Evolutionary conservation across 2,797 vertebrate genomes (phyloP).

Genomic region (Hypotaenidia philippensis): DNA sequence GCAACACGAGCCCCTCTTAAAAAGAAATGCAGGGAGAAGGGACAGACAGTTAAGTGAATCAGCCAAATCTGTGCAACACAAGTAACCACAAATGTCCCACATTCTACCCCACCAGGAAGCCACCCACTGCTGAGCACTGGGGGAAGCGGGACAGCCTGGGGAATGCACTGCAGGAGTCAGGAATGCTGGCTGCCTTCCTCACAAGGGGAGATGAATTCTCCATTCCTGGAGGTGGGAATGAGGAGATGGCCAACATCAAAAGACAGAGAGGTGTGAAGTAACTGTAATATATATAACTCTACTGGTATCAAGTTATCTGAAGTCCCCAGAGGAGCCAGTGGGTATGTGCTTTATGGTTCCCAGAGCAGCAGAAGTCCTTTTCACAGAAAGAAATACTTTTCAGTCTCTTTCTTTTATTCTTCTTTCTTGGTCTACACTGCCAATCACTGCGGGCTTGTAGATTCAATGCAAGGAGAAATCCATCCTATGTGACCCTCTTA

Average conservation of each 20-base stretch:
- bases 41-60: background rate
- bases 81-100: slow-evolving; percentile 6
- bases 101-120: slow-evolving; percentile 24
- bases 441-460: background rate
- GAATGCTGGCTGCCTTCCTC: slow-evolving; percentile 40
- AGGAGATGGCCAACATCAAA: background rate
- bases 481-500: background rate
- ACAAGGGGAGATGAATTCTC: background rate
- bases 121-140: background rate
- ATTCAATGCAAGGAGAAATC: background rate
- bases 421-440: background rate
- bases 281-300: background rate
- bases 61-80: slow-evolving; percentile 14
- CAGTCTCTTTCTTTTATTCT: background rate
- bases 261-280: background rate
- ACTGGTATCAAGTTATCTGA: background rate
- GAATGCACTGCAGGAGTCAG: slow-evolving; percentile 27
- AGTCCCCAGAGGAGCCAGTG: background rate
- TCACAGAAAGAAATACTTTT: background rate
- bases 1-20: background rate
- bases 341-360: background rate
- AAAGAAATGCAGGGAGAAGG: background rate
- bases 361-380: background rate
- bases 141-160: slow-evolving; percentile 19
- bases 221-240: background rate